Evolutionary conservation across 2,113 vertebrate genomes (phyloP), one percentile per base, ranked within the genome.

Genomic region (Gambusia affinis): DNA sequence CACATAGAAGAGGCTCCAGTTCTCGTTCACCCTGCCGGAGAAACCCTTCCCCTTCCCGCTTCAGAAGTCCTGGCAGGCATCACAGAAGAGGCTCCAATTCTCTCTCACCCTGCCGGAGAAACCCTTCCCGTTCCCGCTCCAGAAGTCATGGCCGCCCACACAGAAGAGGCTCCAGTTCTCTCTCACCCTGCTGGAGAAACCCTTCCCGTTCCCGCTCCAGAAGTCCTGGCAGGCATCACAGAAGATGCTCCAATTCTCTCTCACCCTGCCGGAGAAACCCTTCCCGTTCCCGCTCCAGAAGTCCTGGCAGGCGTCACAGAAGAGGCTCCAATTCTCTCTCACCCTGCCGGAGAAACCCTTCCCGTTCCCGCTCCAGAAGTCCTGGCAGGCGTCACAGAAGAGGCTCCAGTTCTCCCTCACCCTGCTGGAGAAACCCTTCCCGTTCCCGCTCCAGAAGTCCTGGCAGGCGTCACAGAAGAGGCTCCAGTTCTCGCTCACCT

Each of bases 321-420:
- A 10, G 35, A 35, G 8, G 8, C 35, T 35, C 35, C 35, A 2
- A 0, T n/a, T 54, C 51, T 54, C 19, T 22, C 19, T 24, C 51
- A 22, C 51, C 15, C 7, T 17, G 7, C 51, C 51, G 1, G 27
- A 28, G 19, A 19, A 12, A 31, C 3, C 11, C 19, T 22, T 64
- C 31, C 0, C 81, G 89, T 10, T 64, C 31, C 0, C 81, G 89
- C 42, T 94, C 84, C 51, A n/a, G 51, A 54, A 54, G 51, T 22
- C 22, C 2, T 24, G 51, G 22, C 6, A 0, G n/a, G n/a, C 7
- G 15, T 8, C 2, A 19, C 4, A 15, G 35, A 35, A 35, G 35
- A 35, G 35, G 1, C 22, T 54, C 51, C 24, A 2, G 51, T 7
- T 57, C 51, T n/a, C 6, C 2, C 4, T 22, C 47, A 19, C 47